Percentiles rank a stretch among this genome's conserved stretches.
Evolutionary conservation across 2,797 vertebrate genomes (phyloP).

Genomic region (Bryconaethiops microstoma): DNA sequence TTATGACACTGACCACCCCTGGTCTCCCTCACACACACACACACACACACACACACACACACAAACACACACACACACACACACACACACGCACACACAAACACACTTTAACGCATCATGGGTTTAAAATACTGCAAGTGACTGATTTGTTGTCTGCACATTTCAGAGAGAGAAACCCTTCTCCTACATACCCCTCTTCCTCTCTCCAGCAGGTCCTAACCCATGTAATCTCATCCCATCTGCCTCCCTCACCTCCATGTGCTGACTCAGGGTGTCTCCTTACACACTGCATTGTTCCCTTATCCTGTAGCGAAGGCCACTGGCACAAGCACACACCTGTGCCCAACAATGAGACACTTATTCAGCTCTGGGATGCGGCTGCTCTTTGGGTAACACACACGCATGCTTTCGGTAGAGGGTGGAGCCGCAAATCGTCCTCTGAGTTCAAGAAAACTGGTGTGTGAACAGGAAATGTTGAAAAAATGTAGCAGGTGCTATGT

Average conservation of each 20-base stretch:
- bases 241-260: conserved; percentile 69
- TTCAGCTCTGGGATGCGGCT: conserved; percentile 65
- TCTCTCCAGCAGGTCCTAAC: conserved; percentile 35
- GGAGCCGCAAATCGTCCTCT: conserved; percentile 18
- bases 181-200: not conserved
- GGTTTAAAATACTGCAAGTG: not conserved
- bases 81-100: too few species aligned
- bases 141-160: not conserved
- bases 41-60: not conserved
- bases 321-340: conserved; percentile 75
- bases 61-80: too few species aligned
- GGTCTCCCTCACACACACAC: not conserved
- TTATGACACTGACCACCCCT: conserved; percentile 9
- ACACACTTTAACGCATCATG: not conserved
- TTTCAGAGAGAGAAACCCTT: conserved; percentile 24
- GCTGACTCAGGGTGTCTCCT: conserved; percentile 71
- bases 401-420: conserved; percentile 26
- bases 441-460: conserved; percentile 9
- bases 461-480: conserved; percentile 5
- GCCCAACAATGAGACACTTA: conserved; percentile 72
- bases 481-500: conserved; percentile 19
- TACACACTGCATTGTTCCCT: conserved; percentile 66
- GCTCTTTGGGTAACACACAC: conserved; percentile 53
- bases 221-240: conserved; percentile 58
- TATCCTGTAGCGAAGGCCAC: conserved; percentile 65